Evolutionary conservation across 2,113 vertebrate species (phyloP).

Genomic region (Tupaia chinensis): DNA sequence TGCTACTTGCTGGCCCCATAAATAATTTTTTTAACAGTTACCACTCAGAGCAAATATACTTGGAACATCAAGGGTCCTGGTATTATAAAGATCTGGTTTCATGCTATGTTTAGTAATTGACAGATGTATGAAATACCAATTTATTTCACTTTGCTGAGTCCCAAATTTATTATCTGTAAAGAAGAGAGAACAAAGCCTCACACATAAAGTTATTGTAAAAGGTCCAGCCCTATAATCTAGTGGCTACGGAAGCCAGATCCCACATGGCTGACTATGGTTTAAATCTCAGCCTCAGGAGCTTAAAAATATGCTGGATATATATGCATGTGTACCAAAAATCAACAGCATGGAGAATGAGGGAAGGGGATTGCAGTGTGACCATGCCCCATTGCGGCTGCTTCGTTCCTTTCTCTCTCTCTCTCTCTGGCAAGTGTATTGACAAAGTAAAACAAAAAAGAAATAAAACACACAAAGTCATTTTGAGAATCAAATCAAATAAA

Average conservation of each 20-base stretch:
- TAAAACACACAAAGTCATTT: neutral
- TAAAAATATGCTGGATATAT: too few relatives aligned
- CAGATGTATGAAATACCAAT: neutral
- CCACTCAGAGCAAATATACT: neutral
- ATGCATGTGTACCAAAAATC: too few relatives aligned
- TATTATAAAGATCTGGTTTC: neutral
- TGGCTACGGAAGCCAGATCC: too few relatives aligned
- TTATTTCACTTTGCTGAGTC: neutral
- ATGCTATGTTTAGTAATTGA: neutral
- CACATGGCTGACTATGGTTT: too few relatives aligned
- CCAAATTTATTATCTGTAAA: neutral
- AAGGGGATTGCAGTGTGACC: too few relatives aligned
- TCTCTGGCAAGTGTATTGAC: too few relatives aligned
- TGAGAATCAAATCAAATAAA: slow-evolving; percentile 11
- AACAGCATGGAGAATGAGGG: too few relatives aligned
- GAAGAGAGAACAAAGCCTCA: neutral
- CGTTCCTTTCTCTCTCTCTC: too few relatives aligned
- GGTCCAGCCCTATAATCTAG: too few relatives aligned
- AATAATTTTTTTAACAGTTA: neutral
- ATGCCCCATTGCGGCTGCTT: too few relatives aligned
- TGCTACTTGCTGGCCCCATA: neutral
- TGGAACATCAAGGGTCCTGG: neutral
- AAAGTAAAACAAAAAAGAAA: too few relatives aligned
- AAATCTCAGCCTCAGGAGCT: too few relatives aligned
- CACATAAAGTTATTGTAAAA: neutral